Evolutionary conservation across 2,113 vertebrate genomes (phyloP).

Genomic region (Corythaixoides concolor): DNA sequence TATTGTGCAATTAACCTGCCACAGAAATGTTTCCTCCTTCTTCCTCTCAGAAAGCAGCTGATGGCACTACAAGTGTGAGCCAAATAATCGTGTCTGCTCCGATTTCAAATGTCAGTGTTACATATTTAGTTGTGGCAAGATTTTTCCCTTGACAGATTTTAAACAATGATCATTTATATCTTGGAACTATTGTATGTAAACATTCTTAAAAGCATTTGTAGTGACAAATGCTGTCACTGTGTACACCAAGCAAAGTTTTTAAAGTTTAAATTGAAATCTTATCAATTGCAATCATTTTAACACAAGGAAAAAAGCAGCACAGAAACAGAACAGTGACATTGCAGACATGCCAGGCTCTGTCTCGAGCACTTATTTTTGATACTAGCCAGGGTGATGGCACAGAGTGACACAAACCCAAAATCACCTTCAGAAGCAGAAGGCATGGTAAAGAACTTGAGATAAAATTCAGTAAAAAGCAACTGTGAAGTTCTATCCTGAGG

Average conservation of each 20-base stretch:
- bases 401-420: background rate
- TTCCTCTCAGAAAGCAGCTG: background rate
- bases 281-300: slow-evolving; percentile 32
- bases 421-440: background rate
- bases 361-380: background rate
- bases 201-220: slow-evolving; percentile 29
- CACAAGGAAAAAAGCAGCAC: background rate
- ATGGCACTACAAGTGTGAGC: background rate
- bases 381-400: background rate
- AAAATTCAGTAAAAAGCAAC: background rate
- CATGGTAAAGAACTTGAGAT: background rate
- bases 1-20: slow-evolving; percentile 53
- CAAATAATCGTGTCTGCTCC: slow-evolving; percentile 5
- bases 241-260: slow-evolving; percentile 1
- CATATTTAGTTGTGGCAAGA: slow-evolving; percentile 48
- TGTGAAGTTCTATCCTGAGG: background rate
- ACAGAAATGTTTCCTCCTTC: slow-evolving; percentile 20
- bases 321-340: background rate
- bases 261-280: slow-evolving; percentile 49
- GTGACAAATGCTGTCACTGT: slow-evolving; percentile 56
- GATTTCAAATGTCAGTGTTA: slow-evolving; percentile 44
- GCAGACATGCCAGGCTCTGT: background rate
- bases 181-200: slow-evolving; percentile 58
- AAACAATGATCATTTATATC: slow-evolving; percentile 63
- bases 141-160: slow-evolving; percentile 48